Conservation (phyloP, 1,140 invertebrate species). For the Rhagoletis zephyria region DNA sequence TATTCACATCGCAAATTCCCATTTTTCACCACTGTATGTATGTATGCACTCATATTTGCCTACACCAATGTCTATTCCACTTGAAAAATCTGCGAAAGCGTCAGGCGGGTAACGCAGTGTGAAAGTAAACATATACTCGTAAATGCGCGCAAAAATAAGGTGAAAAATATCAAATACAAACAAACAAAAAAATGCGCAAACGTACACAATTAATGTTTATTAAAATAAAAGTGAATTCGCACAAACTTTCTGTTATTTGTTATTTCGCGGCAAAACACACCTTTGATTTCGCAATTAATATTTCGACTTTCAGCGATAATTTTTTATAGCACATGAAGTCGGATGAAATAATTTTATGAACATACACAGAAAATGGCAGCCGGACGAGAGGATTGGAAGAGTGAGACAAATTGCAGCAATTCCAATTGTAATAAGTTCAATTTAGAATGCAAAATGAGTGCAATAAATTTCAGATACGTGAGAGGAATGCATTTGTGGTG, state of each 20-base stretch:
- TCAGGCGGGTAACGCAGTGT: background rate
- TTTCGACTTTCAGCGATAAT: background rate
- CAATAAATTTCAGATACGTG: too few species aligned
- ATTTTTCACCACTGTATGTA: too few species aligned
- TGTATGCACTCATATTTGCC: too few species aligned
- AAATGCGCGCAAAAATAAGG: background rate
- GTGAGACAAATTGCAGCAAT: background rate
- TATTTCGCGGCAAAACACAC: background rate
- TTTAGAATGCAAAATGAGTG: background rate
- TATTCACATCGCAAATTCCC: too few species aligned
- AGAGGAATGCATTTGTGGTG: too few species aligned
- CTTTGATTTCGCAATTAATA: conserved; percentile 14
- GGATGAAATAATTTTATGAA: background rate
- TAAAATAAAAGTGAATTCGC: background rate
- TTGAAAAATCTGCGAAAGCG: background rate
- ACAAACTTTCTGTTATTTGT: background rate
- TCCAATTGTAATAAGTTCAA: background rate
- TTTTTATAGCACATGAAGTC: background rate
- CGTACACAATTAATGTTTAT: background rate
- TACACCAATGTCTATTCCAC: too few species aligned
- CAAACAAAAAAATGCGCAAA: background rate
- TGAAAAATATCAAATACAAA: background rate
- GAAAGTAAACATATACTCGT: background rate
- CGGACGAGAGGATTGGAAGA: too few species aligned
- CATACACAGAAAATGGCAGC: too few species aligned